Percentiles rank a stretch among this genome's conserved stretches.
phyloP scores from a whole-genome alignment of 2,888 invertebrate genomes.

The Cerastoderma edule region DNA sequence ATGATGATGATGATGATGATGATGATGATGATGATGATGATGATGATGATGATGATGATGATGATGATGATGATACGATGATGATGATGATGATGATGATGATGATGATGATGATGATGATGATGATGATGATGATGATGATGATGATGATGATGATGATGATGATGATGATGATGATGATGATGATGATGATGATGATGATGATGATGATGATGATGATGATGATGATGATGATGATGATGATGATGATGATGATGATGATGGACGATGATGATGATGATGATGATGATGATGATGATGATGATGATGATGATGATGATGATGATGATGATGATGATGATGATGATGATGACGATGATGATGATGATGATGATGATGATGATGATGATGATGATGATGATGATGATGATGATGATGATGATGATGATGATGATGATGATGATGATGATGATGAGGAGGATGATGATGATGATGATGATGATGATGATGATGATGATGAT shows the following conservation, averaged over 20 bases:
- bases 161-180: background rate
- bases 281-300: slow-evolving; percentile 12
- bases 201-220: background rate
- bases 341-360: too few species aligned
- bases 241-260: background rate
- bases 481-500: too few species aligned
- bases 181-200: background rate
- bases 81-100: slow-evolving; percentile 8
- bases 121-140: background rate
- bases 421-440: too few species aligned
- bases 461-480: too few species aligned
- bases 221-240: background rate
- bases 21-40: slow-evolving; percentile 44
- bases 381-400: too few species aligned
- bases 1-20: slow-evolving; percentile 39
- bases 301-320: too few species aligned
- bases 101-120: background rate
- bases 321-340: too few species aligned
- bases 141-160: background rate
- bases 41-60: slow-evolving; percentile 13
- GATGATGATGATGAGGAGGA: too few species aligned
- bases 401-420: too few species aligned
- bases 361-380: too few species aligned
- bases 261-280: background rate
- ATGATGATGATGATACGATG: slow-evolving; percentile 2